Percentiles rank a stretch among this genome's conserved stretches.
Evolutionary conservation across 2,797 vertebrate genomes (phyloP).

Genomic region (Australoheros facetus): DNA sequence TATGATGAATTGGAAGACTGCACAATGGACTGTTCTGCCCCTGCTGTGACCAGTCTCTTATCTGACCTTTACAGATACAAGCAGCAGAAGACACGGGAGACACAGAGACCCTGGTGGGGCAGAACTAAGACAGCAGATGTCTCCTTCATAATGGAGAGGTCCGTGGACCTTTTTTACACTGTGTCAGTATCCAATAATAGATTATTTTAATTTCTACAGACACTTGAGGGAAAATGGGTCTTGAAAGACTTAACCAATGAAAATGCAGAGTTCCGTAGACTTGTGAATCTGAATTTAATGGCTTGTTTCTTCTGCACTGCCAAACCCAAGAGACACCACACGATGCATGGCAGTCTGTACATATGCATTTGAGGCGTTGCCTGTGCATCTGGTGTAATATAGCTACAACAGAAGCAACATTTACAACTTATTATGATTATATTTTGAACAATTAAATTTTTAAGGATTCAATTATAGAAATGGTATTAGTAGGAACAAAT

Average conservation of each 20-base stretch:
- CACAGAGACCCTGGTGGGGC: conserved; percentile 49
- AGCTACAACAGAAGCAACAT: background rate
- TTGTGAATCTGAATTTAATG: background rate
- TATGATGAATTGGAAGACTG: conserved; percentile 64
- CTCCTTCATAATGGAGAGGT: conserved; percentile 43
- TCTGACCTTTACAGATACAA: conserved; percentile 74
- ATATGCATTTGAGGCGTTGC: background rate
- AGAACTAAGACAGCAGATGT: conserved; percentile 52
- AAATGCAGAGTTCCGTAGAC: conserved; percentile 25
- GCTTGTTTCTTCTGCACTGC: background rate
- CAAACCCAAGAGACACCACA: background rate
- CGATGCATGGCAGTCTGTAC: background rate
- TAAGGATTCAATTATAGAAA: background rate
- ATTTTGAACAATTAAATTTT: background rate
- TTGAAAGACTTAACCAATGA: conserved; percentile 38
- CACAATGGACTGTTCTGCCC: conserved; percentile 67
- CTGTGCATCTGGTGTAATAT: background rate
- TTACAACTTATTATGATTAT: background rate
- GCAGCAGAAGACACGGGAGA: conserved; percentile 59
- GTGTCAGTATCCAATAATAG: conserved; percentile 55
- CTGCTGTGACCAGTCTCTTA: conserved; percentile 70
- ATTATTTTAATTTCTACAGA: conserved; percentile 60
- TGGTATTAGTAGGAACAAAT: background rate
- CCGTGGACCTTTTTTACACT: conserved; percentile 44
- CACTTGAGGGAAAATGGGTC: conserved; percentile 40